Conservation (phyloP, 2,113 vertebrate species). For the Neodontobutis hainanensis region DNA sequence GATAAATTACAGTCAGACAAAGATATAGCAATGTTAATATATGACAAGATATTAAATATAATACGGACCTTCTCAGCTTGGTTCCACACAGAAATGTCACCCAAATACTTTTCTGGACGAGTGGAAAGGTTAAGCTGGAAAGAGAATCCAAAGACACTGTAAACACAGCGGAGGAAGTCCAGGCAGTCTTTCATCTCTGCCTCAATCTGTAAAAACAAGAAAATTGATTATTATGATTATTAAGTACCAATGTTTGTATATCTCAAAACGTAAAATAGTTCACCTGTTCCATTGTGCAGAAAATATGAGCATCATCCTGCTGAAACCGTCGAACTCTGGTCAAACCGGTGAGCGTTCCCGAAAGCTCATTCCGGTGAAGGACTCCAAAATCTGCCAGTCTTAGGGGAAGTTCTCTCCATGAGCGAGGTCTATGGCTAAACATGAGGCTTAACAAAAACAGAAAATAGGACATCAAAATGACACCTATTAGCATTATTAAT, state of each 20-base stretch:
- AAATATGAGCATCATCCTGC: constrained; percentile 97
- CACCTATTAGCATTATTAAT: background rate
- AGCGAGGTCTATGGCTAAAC: constrained; percentile 91
- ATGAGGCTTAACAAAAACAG: constrained; percentile 81
- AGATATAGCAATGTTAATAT: background rate
- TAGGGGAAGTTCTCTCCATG: constrained; percentile 93
- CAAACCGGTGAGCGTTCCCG: constrained; percentile 87
- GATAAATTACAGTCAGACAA: no score
- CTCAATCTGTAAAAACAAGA: constrained; percentile 82
- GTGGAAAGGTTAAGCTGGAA: constrained; percentile 94
- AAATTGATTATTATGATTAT: background rate
- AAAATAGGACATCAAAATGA: constrained; percentile 1
- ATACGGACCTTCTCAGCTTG: constrained; percentile 88
- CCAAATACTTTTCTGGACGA: constrained; percentile 89
- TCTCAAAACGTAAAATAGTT: background rate
- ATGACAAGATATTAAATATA: background rate
- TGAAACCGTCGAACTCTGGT: constrained; percentile 92
- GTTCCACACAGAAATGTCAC: constrained; percentile 87
- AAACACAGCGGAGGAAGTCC: constrained; percentile 89
- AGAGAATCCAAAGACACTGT: constrained; percentile 89
- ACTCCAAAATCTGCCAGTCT: constrained; percentile 94
- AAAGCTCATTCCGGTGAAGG: constrained; percentile 93
- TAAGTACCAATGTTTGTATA: background rate
- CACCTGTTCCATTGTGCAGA: constrained; percentile 93
- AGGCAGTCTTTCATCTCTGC: constrained; percentile 91